Evolutionary conservation across 1,140 invertebrate species (phyloP).

Genomic region (Idris sp.): DNA sequence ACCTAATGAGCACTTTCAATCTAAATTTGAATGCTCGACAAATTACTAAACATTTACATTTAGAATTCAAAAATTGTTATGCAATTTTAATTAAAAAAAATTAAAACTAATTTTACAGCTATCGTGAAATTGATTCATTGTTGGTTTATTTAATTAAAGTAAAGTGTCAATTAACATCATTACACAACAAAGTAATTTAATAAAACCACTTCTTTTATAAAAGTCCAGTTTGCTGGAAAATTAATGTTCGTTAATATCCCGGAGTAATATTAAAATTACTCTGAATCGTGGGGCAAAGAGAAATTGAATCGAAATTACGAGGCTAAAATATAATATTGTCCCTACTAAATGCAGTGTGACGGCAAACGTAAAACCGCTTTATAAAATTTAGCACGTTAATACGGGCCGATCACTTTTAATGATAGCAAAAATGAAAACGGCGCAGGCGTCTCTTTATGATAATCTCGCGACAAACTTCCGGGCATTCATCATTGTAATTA

Average conservation of each 20-base stretch:
- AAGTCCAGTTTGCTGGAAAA: not conserved
- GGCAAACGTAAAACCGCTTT: not conserved
- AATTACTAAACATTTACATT: too few species aligned
- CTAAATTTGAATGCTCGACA: too few species aligned
- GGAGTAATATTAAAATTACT: conserved; percentile 4
- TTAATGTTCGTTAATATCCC: not conserved
- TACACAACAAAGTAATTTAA: too few species aligned
- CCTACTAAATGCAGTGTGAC: conserved; percentile 23
- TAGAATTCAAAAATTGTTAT: too few species aligned
- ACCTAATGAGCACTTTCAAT: too few species aligned
- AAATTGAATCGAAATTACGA: conserved; percentile 20
- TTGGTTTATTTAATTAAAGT: too few species aligned
- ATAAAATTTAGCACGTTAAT: conserved; percentile 40
- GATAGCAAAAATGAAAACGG: conserved; percentile 37
- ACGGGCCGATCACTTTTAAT: conserved; percentile 40
- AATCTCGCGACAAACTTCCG: conserved; percentile 48
- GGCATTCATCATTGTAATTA: conserved; percentile 60
- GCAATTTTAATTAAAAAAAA: too few species aligned
- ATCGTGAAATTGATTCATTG: too few species aligned
- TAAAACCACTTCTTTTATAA: not conserved
- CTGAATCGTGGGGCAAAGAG: conserved; percentile 6
- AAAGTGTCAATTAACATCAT: too few species aligned
- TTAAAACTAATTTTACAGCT: too few species aligned
- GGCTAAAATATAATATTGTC: conserved; percentile 25
- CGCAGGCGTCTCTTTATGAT: conserved; percentile 34